A percentile compares a stretch with the other conserved stretches of the same genome.
These are phyloP conservation scores for Macquaria ambigua DNA, from an alignment of 2,113 vertebrate species.

Conservation along the genomic window DNA sequence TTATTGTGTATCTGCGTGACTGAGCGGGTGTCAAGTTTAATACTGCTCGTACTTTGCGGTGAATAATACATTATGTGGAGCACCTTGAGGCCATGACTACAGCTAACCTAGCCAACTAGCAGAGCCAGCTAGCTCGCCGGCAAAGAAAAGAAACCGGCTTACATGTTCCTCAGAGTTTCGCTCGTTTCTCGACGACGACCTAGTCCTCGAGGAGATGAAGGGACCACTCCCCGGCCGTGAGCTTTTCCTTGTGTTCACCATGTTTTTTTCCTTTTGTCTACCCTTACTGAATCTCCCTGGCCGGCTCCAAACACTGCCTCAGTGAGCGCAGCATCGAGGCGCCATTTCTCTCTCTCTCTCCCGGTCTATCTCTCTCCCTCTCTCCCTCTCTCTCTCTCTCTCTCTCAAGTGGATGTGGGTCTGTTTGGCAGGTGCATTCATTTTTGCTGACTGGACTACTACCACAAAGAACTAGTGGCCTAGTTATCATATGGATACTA, in stretches of 20 bases:
- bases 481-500: background rate
- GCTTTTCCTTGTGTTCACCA: slow-evolving; percentile 95
- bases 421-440: slow-evolving; percentile 65
- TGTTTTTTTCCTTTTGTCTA: slow-evolving; percentile 75
- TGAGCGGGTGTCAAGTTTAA: slow-evolving; percentile 62
- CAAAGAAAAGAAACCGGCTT: slow-evolving; percentile 81
- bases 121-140: slow-evolving; percentile 69
- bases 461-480: slow-evolving; percentile 7
- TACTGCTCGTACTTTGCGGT: background rate
- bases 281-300: slow-evolving; percentile 70
- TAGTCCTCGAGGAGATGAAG: slow-evolving; percentile 94
- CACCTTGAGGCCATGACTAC: slow-evolving; percentile 78
- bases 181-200: slow-evolving; percentile 87
- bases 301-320: slow-evolving; percentile 83
- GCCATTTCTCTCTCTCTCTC: slow-evolving; percentile 84
- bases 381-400: slow-evolving; percentile 45
- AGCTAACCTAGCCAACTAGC: slow-evolving; percentile 69
- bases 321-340: slow-evolving; percentile 83
- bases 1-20: background rate
- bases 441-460: slow-evolving; percentile 48
- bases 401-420: slow-evolving; percentile 20
- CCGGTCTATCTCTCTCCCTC: slow-evolving; percentile 32
- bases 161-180: slow-evolving; percentile 85
- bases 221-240: slow-evolving; percentile 81
- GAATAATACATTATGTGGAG: slow-evolving; percentile 39